Base-by-base conservation (phyloP, 2,888 invertebrate genomes). In the Callinectes sapidus region DNA sequence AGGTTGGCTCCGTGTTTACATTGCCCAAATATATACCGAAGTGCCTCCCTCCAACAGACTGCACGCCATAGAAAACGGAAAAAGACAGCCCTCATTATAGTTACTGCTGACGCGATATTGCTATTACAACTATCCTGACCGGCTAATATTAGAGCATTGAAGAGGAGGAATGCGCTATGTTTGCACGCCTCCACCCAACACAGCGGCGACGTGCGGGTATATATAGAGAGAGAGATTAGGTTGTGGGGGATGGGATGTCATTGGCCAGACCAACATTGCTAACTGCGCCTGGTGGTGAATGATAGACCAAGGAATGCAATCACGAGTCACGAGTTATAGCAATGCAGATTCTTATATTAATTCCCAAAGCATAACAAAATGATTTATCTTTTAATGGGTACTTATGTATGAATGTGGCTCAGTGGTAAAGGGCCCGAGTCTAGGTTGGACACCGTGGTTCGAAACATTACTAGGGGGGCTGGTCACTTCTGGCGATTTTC, bases 11-110 rank as follows among this genome's bases (percentile, higher is more conserved):
- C 16, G 81, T 81, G 81, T 81, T 81, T 81, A 81, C 81, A 32
- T 35, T 81, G 81, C 13, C 81, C 81, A 81, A 81, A 81, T 81
- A 81, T 81, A 81, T 81, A 81, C 81, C 81, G 71, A 77, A 28
- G 71, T 28, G 8, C 28, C 28, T n/a, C 71, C 71, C 71, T 77
- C 71, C 32, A n/a, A 35, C 81, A 48, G 48, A 35, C 81, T 8
- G 35, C 81, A 81, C 35, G 81, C 14, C 81, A 35, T 81, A 81
- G 81, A 81, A 81, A 81, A 81, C 81, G 81, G 35, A 35, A 18
- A 13, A 18, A 81, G 81, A 81, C 81, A 81, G 32, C 81, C 13
- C 81, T 28, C 77, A 81, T 81, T 81, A 81, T 81, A 81, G 81
- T 81, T 81, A 81, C 81, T 35, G 13, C 81, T 81, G 81, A 81